Percentiles rank a stretch among this genome's conserved stretches.
These are phyloP conservation scores for Dasyprocta punctata DNA, from an alignment of 2,113 vertebrate species.

Conservation along the genomic window DNA sequence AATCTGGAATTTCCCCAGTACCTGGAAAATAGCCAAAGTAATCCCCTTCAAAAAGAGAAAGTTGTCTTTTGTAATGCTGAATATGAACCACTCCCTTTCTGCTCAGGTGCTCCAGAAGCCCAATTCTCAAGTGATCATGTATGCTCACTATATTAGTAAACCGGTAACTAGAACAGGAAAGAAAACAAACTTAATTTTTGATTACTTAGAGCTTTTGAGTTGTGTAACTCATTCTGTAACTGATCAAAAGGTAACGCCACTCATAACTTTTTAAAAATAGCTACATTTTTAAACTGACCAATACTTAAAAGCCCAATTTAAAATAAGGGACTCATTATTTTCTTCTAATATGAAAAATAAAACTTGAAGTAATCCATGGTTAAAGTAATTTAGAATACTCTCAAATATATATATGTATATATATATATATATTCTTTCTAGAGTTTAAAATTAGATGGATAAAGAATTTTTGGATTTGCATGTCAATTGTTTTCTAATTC, in stretches of 20 bases:
- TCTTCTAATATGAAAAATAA: conserved; percentile 57
- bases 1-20: conserved; percentile 83
- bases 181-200: conserved; percentile 84
- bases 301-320: conserved; percentile 63
- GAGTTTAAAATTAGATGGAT: conserved; percentile 30
- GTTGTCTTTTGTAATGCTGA: conserved; percentile 84
- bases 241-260: conserved; percentile 70
- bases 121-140: conserved; percentile 82
- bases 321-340: conserved; percentile 52
- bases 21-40: conserved; percentile 83
- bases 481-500: neutral
- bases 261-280: conserved; percentile 64
- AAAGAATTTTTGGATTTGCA: conserved; percentile 55
- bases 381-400: conserved; percentile 32
- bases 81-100: conserved; percentile 81
- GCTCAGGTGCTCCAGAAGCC: conserved; percentile 81
- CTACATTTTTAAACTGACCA: conserved; percentile 60
- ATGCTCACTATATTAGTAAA: conserved; percentile 83
- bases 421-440: neutral
- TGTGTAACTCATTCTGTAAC: conserved; percentile 69
- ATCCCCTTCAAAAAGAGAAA: conserved; percentile 84
- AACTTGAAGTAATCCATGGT: conserved; percentile 44
- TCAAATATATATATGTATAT: neutral
- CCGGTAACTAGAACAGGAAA: conserved; percentile 83
- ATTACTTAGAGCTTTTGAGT: conserved; percentile 76